Conservation (phyloP, 37 sponge, comb jelly and placozoan genomes). For the Cladorhizidae sp. region DNA sequence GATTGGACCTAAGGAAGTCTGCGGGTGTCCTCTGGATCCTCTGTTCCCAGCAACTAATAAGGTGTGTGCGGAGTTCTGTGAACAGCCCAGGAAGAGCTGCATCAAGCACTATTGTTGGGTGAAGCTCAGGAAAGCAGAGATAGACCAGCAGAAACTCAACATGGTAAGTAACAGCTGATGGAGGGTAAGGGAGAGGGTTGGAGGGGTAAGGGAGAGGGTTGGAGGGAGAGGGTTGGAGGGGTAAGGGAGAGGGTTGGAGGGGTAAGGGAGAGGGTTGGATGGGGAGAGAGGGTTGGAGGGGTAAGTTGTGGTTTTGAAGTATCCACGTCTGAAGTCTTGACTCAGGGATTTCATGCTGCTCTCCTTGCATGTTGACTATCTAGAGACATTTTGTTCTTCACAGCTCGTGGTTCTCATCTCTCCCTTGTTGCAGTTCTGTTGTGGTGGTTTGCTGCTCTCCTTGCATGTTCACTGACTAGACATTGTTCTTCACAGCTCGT, state of each 20-base stretch:
- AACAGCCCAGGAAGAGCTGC: conserved; percentile 75
- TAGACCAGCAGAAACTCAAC: conserved; percentile 91
- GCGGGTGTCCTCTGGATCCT: conserved; percentile 91
- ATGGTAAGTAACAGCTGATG: conserved; percentile 59
- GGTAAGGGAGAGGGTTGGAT: neutral
- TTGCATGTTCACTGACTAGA: no score
- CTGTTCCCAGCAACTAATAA: conserved; percentile 35
- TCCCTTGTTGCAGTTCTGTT: no score
- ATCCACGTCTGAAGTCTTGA: no score
- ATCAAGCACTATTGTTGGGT: conserved; percentile 90
- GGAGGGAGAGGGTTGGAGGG: neutral
- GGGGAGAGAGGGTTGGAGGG: neutral
- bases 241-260: neutral
- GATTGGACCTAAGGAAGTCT: conserved; percentile 85
- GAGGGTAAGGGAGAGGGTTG: neutral
- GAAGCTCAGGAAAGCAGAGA: conserved; percentile 85
- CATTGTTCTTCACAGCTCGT: no score
- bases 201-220: neutral
- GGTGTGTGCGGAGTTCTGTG: conserved; percentile 55
- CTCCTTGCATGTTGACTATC: no score
- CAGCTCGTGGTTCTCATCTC: no score
- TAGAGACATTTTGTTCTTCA: no score
- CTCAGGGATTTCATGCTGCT: no score
- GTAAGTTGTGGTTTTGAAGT: no score
- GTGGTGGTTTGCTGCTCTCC: no score